Percentiles rank a stretch among this genome's conserved stretches.
Conservation (phyloP, 2,113 vertebrate genomes). For the Thalassoma bifasciatum region DNA sequence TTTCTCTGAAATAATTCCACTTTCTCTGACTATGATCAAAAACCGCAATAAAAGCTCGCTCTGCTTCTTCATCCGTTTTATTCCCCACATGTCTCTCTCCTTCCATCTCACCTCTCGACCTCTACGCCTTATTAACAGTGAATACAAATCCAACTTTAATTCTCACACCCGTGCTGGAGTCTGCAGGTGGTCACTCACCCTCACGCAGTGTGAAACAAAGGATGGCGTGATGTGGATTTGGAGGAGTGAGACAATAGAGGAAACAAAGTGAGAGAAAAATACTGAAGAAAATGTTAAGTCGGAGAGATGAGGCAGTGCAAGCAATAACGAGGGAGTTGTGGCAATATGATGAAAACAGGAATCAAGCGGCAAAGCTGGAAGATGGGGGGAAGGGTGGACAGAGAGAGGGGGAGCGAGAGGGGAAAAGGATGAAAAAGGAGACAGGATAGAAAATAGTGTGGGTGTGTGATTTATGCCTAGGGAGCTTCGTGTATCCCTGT, state of each 20-base stretch:
- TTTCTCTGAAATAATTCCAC: conserved; percentile 37
- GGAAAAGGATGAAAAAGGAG: conserved; percentile 27
- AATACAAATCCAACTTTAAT: conserved; percentile 60
- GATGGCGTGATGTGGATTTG: conserved; percentile 51
- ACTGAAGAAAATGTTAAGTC: conserved; percentile 23
- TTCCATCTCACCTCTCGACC: conserved; percentile 49
- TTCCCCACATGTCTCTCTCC: conserved; percentile 8
- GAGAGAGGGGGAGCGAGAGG: not conserved
- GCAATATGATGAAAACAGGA: conserved; percentile 38
- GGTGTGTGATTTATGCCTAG: conserved; percentile 70
- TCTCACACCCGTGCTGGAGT: conserved; percentile 56
- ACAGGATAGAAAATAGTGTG: conserved; percentile 40
- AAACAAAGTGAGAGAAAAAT: conserved; percentile 24
- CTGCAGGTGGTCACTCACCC: conserved; percentile 58
- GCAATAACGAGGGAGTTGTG: conserved; percentile 30
- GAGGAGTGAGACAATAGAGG: conserved; percentile 2
- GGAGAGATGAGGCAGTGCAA: conserved; percentile 26
- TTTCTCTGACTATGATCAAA: conserved; percentile 47
- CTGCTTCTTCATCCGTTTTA: conserved; percentile 11
- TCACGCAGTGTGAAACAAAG: conserved; percentile 57
- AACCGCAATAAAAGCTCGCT: conserved; percentile 36
- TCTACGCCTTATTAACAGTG: conserved; percentile 55
- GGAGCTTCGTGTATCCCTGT: conserved; percentile 52
- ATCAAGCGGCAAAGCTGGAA: conserved; percentile 26
- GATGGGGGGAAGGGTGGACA: not conserved